Conservation (phyloP, 2,113 vertebrate genomes). For the Trochalopteron elliotii region DNA sequence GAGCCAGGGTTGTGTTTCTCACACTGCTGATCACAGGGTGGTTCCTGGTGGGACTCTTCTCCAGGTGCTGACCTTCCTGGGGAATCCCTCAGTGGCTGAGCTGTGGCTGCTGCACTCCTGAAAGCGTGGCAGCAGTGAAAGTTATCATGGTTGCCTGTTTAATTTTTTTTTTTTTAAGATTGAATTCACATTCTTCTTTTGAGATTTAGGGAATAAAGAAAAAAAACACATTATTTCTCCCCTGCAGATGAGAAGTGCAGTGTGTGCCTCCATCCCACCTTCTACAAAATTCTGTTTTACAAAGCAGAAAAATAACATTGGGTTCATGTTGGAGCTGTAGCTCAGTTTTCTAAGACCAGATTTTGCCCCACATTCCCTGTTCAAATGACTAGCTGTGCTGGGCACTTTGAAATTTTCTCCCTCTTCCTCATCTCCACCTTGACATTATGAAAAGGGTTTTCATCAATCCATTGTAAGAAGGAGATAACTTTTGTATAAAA, state of each 20-base stretch:
- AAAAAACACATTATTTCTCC: neutral
- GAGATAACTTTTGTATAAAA: conserved; percentile 51
- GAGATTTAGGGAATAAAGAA: neutral
- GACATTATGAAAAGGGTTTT: conserved; percentile 25
- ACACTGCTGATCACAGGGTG: neutral
- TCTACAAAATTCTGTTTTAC: neutral
- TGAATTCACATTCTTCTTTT: neutral
- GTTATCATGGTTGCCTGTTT: too few species aligned
- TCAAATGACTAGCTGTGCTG: conserved; percentile 3
- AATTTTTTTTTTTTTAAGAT: neutral
- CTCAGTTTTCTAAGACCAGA: neutral
- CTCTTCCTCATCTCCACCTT: conserved; percentile 20
- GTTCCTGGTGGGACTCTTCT: neutral
- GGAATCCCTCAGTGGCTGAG: neutral
- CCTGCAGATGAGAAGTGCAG: neutral
- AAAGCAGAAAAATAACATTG: neutral
- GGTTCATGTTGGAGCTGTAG: neutral
- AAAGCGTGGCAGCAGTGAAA: neutral
- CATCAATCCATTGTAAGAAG: neutral
- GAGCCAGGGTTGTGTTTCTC: neutral
- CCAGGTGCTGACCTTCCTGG: neutral
- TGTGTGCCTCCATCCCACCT: neutral
- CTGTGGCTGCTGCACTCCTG: neutral
- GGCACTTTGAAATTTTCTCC: neutral
- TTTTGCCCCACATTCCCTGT: neutral